Conservation (phyloP, 2,888 invertebrate species). For the Palloptera scutellata region DNA sequence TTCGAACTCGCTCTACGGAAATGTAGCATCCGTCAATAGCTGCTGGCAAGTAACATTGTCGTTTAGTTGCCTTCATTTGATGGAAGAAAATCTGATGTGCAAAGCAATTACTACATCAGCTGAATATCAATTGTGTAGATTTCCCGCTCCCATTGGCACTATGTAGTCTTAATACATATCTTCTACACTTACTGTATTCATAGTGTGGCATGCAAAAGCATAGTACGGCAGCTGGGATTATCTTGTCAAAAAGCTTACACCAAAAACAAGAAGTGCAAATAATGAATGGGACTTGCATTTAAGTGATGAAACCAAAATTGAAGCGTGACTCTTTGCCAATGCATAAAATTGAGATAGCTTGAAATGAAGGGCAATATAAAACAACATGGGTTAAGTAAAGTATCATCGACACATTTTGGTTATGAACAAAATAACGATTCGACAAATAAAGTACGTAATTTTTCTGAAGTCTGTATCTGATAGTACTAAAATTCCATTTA, state of each 20-base stretch:
- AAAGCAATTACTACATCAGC: slow-evolving; percentile 46
- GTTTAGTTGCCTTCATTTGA: slow-evolving; percentile 34
- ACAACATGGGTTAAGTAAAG: no score
- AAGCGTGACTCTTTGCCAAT: not conserved
- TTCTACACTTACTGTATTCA: not conserved
- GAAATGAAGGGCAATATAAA: no score
- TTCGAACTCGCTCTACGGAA: slow-evolving; percentile 34
- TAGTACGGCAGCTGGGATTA: not conserved
- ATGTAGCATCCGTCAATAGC: slow-evolving; percentile 21
- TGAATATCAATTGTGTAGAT: slow-evolving; percentile 43
- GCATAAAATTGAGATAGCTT: no score
- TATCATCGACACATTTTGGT: no score
- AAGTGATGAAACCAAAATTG: not conserved
- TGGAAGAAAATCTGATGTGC: slow-evolving; percentile 39
- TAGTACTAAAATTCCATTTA: no score
- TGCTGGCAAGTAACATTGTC: slow-evolving; percentile 10
- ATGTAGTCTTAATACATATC: not conserved
- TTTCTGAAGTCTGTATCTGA: no score
- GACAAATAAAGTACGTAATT: no score
- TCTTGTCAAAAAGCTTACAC: not conserved
- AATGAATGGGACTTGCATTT: not conserved
- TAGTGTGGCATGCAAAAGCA: slow-evolving; percentile 3
- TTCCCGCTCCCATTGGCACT: slow-evolving; percentile 16
- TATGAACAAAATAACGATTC: no score
- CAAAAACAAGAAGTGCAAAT: no score